Evolutionary conservation across 2,888 invertebrate genomes (phyloP), one percentile per base, ranked within the genome.

Genomic region (Tenthredo livida): DNA sequence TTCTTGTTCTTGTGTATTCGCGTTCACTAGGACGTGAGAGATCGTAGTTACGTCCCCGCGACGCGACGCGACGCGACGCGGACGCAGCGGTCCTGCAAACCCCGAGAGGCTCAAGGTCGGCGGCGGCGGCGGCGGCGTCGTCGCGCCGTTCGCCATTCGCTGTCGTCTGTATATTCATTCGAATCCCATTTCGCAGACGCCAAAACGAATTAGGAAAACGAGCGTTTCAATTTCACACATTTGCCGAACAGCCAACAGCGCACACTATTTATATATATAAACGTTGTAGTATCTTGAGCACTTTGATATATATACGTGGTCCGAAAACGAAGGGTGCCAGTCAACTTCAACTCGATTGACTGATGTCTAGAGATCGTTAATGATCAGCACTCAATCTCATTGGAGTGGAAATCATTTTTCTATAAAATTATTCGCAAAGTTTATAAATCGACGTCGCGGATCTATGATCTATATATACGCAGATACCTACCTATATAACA

Each of bases 191-290:
- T 54, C 50, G 54, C 54, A 77, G 77, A 54, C 77, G 77, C 77
- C 77, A 54, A 50, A 54, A 77, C 54, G 77, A 54, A 77, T 50
- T 54, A 77, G 43, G 50, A 54, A 54, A 77, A 77, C 77, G 77
- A 54, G 54, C 54, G 29, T 33, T 33, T 67, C 33, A 33, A 33
- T 67, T 67, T 67, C 67, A 67, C 67, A 67, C 67, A 67, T 67
- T 33, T 67, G 17, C 21, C 12, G 12, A 58, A 67, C 25, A 17
- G 1, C 29, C 33, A 29, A n/a, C n/a, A 67, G 12, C 25, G 25
- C 61, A 2, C 25, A 7, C 61, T 21, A 25, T 61, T 61, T 61
- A 25, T 61, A 33, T 33, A 33, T 33, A 33, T 4, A 33, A 33
- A 3, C 61, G 61, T 61, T 47, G 47, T 29, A 29, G n/a, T 54